Evolutionary conservation across 1,140 invertebrate genomes (phyloP).

Genomic region (Heliconius himera): DNA sequence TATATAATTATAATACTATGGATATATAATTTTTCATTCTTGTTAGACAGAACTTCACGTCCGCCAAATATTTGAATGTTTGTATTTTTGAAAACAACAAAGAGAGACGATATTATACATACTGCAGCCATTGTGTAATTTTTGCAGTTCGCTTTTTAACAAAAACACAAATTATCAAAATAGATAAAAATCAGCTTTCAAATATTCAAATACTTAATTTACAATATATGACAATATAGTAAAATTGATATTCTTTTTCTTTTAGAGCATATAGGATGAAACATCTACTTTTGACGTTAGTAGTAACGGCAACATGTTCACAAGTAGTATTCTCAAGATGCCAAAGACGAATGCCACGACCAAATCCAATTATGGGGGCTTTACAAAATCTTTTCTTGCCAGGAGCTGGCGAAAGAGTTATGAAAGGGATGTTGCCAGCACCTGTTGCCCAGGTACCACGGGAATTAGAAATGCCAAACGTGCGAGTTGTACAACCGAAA

Average conservation of each 20-base stretch:
- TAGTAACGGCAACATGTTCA: not conserved
- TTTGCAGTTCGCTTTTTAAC: no score
- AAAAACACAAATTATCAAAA: no score
- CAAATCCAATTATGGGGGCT: slow-evolving; percentile 37
- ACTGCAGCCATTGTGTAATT: no score
- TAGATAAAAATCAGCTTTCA: no score
- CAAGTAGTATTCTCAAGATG: slow-evolving; percentile 29
- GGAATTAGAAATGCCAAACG: slow-evolving; percentile 22
- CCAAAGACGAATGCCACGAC: slow-evolving; percentile 23
- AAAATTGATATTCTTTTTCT: not conserved
- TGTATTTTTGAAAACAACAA: no score
- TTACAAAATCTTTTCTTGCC: slow-evolving; percentile 46
- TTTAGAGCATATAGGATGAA: slow-evolving; percentile 34
- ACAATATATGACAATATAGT: no score
- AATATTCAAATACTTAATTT: no score
- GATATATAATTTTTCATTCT: no score
- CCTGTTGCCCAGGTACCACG: slow-evolving; percentile 13
- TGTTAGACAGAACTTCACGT: no score
- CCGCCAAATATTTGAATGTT: no score
- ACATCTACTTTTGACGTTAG: slow-evolving; percentile 20
- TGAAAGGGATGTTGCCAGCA: slow-evolving; percentile 25
- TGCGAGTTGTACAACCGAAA: slow-evolving; percentile 18
- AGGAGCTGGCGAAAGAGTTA: slow-evolving; percentile 33
- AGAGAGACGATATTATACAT: no score
- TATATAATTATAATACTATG: no score